phyloP scores from a whole-genome alignment of 2,797 vertebrate genomes.

The Acipenser oxyrinchus region DNA sequence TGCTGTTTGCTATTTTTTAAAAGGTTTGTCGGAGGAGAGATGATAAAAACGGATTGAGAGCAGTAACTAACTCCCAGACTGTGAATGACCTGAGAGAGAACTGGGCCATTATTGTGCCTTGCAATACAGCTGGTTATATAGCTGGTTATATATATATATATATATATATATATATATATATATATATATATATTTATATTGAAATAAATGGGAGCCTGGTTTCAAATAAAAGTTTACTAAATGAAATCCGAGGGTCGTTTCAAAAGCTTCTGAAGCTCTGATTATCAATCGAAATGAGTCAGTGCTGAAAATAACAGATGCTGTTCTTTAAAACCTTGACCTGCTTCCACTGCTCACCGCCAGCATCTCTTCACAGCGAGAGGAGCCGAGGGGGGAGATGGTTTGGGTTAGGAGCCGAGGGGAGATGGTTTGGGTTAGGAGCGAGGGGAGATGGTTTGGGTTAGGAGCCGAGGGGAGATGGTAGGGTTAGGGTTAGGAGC shows the following conservation, averaged over 20 bases:
- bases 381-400: no score
- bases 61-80: neutral
- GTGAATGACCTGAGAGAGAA: neutral
- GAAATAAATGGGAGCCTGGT: constrained; percentile 10
- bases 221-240: no score
- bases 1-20: no score
- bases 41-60: neutral
- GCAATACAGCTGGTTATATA: neutral
- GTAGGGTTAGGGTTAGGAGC: no score
- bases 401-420: no score
- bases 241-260: constrained; percentile 43
- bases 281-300: constrained; percentile 50
- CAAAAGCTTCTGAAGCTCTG: constrained; percentile 46
- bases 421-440: no score
- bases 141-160: constrained; percentile 27
- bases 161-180: constrained; percentile 9
- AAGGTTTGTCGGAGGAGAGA: no score
- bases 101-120: neutral
- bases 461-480: no score
- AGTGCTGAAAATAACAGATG: constrained; percentile 41
- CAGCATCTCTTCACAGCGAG: constrained; percentile 6
- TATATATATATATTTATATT: constrained; percentile 11
- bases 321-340: constrained; percentile 41
- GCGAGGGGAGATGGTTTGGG: no score
- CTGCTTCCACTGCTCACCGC: constrained; percentile 27